Evolutionary conservation across 2,797 vertebrate species (phyloP), one percentile per base, ranked within the genome.

Genomic region (Sebastes nivosus): DNA sequence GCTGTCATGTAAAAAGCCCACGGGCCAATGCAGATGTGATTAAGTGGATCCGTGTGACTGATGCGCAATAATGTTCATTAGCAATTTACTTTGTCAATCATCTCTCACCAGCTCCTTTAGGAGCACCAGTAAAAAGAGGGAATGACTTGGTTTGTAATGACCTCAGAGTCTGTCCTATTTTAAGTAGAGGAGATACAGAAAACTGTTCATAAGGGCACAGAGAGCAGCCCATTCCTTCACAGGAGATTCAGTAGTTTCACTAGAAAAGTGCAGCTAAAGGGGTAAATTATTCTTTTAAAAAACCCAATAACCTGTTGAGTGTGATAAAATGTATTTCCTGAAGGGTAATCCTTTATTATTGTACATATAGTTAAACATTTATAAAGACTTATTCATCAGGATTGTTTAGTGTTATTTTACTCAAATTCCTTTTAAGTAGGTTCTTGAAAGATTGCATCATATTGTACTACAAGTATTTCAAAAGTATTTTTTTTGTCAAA

Each of bases 111-210:
- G 46, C 32, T 76, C 38, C 12, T 12, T 57, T 59, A 24, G 46
- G 55, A 46, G 16, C 29, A 29, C 25, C 5, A 20, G 20, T 9
- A 20, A 32, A 74, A 55, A 27, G 18, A 57, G 9, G 55, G 18
- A 66, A n/a, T 57, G 20, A 74, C 16, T 34, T 63, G 24, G 42
- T 54, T 63, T 60, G n/a, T 70, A 57, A 29, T 59, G 66, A 52
- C 66, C 30, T 66, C 6, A 32, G 20, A 50, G 14, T 42, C 27
- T 70, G 70, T 64, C 36, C 42, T 82, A 74, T 57, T 77, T 87
- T 24, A 80, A 65, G 57, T 22, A 29, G 20, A 71, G 22, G 46
- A 64, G 50, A 20, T n/a, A 24, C 10, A 36, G 55, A 60, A 69
- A 67, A 67, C 27, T 63, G 50, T n/a, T 12, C 42, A 30, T 61